Evolutionary conservation across 1,140 invertebrate genomes (phyloP).

Genomic region (Aphaenogaster rudis): DNA sequence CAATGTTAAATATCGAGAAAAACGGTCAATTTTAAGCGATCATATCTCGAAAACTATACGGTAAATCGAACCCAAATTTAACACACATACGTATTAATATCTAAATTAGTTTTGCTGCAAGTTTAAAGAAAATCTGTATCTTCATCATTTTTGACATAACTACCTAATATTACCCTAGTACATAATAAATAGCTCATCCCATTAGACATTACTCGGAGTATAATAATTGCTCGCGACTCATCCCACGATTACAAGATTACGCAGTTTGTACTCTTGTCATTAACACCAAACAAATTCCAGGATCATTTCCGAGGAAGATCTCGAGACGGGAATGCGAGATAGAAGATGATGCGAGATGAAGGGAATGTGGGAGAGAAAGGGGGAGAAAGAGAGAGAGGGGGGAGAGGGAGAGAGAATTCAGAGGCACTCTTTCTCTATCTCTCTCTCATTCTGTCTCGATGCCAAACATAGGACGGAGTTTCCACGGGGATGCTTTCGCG

Average conservation of each 20-base stretch:
- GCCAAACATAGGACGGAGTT: conserved; percentile 10
- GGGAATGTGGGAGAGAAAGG: background rate
- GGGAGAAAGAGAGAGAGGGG: background rate
- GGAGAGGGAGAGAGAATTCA: background rate
- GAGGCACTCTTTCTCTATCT: background rate
- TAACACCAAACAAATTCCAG: background rate
- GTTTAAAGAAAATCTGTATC: too few species aligned
- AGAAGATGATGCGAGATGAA: background rate
- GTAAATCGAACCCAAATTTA: too few species aligned
- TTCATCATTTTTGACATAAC: too few species aligned
- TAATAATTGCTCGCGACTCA: conserved; percentile 6
- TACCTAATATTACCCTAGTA: background rate
- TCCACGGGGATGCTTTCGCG: conserved; percentile 31
- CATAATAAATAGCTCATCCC: background rate
- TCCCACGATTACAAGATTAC: background rate
- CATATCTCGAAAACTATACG: too few species aligned
- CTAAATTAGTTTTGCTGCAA: too few species aligned
- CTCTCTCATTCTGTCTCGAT: background rate
- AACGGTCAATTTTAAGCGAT: too few species aligned
- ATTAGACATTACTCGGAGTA: background rate
- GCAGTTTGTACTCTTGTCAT: conserved; percentile 3
- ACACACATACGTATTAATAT: too few species aligned
- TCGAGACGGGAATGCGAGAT: conserved; percentile 23
- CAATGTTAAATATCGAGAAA: too few species aligned
- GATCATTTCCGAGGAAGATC: conserved; percentile 22